phyloP scores from a whole-genome alignment of 2,797 vertebrate genomes.

The Rallus crepitans region DNA sequence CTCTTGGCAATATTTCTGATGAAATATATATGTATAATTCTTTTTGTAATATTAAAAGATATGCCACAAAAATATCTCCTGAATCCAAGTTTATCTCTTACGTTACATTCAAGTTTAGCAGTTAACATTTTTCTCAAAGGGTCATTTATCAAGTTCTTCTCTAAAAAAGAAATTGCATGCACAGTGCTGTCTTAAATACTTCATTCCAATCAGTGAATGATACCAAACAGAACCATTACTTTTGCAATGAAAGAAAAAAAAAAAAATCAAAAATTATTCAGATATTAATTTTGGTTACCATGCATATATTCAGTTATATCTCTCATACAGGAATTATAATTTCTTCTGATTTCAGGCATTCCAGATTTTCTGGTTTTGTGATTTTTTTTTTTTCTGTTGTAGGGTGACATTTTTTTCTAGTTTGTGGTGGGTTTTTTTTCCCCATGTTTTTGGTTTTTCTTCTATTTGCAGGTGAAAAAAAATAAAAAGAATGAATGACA shows the following conservation, averaged over 20 bases:
- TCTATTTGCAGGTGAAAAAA: neutral
- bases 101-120: neutral
- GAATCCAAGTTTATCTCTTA: neutral
- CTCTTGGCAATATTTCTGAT: neutral
- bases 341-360: neutral
- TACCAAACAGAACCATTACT: neutral
- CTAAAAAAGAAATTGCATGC: neutral
- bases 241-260: slow-evolving; percentile 1
- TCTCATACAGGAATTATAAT: neutral
- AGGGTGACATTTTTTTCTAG: neutral
- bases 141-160: neutral
- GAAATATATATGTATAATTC: neutral
- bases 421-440: neutral
- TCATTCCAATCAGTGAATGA: neutral
- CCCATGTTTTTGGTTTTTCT: neutral
- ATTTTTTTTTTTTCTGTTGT: neutral
- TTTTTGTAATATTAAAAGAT: neutral
- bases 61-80: neutral
- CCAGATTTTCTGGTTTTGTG: neutral
- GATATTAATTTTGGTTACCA: neutral
- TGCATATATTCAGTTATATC: neutral
- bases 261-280: neutral
- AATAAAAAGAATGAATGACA: neutral
- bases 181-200: neutral
- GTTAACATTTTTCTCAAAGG: neutral